Conservation (phyloP, 2,113 vertebrate species). For the Bothrops jararaca region DNA sequence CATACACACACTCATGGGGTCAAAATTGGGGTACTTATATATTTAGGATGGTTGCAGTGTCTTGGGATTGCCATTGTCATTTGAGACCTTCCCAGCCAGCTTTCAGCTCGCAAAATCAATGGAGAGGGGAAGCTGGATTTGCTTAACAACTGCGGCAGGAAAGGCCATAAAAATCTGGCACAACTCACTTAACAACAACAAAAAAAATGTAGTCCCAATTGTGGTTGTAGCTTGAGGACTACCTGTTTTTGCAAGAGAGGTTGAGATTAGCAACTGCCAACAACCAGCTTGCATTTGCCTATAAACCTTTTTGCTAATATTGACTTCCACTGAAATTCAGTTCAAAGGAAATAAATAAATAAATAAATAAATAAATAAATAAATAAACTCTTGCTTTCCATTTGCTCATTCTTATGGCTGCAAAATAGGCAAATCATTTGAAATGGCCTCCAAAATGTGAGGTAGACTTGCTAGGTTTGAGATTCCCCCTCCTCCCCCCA, state of each 20-base stretch:
- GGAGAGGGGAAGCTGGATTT: neutral
- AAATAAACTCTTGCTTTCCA: slow-evolving; percentile 34
- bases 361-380: neutral
- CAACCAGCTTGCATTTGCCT: slow-evolving; percentile 32
- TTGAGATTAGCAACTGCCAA: slow-evolving; percentile 27
- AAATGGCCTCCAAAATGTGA: slow-evolving; percentile 22
- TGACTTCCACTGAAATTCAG: slow-evolving; percentile 26
- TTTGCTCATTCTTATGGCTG: slow-evolving; percentile 14
- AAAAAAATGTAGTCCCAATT: neutral
- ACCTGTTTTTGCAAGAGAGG: neutral
- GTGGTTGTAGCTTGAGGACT: neutral
- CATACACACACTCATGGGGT: neutral
- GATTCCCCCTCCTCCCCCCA: neutral
- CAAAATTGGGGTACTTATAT: neutral
- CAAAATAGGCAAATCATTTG: slow-evolving; percentile 26
- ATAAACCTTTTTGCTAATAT: slow-evolving; percentile 42
- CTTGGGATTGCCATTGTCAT: neutral
- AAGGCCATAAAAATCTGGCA: neutral
- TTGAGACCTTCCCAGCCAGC: neutral
- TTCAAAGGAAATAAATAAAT: slow-evolving; percentile 7
- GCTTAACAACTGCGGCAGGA: neutral
- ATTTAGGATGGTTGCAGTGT: neutral
- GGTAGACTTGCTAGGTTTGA: neutral
- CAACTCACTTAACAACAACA: neutral
- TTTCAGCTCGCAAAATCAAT: neutral